Evolutionary conservation across 2,888 invertebrate genomes (phyloP), one percentile per base, ranked within the genome.

Genomic region (Drymonia ruficornis): DNA sequence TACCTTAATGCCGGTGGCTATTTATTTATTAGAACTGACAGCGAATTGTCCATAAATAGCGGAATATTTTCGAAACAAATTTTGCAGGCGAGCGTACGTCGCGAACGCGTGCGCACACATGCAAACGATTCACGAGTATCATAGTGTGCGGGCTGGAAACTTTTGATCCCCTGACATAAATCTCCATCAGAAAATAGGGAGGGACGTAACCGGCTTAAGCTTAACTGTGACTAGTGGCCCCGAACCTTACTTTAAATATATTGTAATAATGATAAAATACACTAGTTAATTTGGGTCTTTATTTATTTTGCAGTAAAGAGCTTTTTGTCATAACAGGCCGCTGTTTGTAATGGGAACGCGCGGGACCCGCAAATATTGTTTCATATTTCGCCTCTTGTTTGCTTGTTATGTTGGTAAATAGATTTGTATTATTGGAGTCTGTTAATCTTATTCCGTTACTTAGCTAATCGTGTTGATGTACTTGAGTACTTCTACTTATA

Each of bases 131-230:
- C 34, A 50, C 45, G 56, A 61, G 56, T 65, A 65, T 67, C 65
- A 67, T 79, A 76, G 80, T 83, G 84, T 82, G 86, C 79, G 84
- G 81, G 86, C 81, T 82, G 78, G 79, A 88, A 91, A 91, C 89
- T 91, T 92, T 91, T 91, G 91, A 91, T 91, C 91, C 92, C 87
- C 83, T 83, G 85, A 90, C 90, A 91, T 92, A 91, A 92, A 92
- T 91, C 91, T 91, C 89, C 91, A 92, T 92, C 91, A 90, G 87
- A 91, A 92, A 90, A 91, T 88, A 86, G 89, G 91, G 89, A 84
- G 91, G 91, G 91, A 80, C 76, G 90, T 91, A 91, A 92, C 91
- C 91, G 86, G 92, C 91, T 92, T 92, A 91, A 86, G 91, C 89
- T 92, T 91, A 92, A 90, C 88, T 82, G 84, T 87, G 87, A 90